Percentiles rank a stretch among this genome's conserved stretches.
These are phyloP conservation scores for Miltochrista miniata DNA, from an alignment of 2,888 invertebrate genomes.

Conservation along the genomic window DNA sequence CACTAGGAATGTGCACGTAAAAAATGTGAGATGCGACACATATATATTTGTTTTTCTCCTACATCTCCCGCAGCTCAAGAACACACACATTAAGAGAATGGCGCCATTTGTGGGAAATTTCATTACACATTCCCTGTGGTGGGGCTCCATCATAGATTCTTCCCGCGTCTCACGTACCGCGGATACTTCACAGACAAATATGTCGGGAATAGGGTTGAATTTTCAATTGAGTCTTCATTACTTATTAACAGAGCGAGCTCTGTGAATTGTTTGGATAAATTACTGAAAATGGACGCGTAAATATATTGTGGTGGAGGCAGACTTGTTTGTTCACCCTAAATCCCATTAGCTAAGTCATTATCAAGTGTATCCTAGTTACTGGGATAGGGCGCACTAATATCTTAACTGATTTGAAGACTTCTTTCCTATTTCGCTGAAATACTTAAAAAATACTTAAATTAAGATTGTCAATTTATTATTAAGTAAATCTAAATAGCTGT, in stretches of 20 bases:
- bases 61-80: no score
- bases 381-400: conserved; percentile 10
- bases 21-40: conserved; percentile 27
- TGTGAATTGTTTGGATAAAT: conserved; percentile 39
- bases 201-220: conserved; percentile 51
- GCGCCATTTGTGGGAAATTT: conserved; percentile 62
- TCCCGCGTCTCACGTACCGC: conserved; percentile 47
- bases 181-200: conserved; percentile 55
- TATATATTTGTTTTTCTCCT: conserved; percentile 41
- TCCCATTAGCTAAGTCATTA: conserved; percentile 31
- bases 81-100: conserved; percentile 60
- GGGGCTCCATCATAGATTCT: conserved; percentile 60
- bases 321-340: conserved; percentile 29
- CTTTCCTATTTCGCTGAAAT: not conserved
- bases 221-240: conserved; percentile 54
- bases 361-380: conserved; percentile 35
- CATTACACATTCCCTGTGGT: conserved; percentile 61
- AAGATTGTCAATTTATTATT: no score
- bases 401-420: no score
- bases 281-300: conserved; percentile 38
- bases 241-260: conserved; percentile 45
- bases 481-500: no score
- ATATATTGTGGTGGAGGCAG: conserved; percentile 25
- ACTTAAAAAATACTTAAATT: no score
- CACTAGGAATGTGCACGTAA: not conserved